These are phyloP conservation scores for Drosophila nr. perissopoda DNA, from an alignment of 2,888 invertebrate species.

Conservation along the genomic window DNA sequence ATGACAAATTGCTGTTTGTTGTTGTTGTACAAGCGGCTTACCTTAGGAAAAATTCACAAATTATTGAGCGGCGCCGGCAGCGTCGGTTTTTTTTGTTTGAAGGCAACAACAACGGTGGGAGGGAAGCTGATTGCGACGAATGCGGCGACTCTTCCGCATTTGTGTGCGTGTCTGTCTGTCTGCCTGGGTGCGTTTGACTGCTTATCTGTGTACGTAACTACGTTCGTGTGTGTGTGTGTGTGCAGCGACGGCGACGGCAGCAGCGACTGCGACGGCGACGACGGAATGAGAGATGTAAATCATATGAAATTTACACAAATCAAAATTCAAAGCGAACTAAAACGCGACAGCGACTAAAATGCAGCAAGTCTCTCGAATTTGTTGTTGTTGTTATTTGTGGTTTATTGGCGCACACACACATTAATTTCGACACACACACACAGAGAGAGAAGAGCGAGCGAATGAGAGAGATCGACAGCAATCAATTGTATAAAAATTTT, in stretches of 20 bases:
- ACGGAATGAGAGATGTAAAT: conserved; percentile 30
- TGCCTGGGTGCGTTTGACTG: conserved; percentile 24
- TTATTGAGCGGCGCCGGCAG: conserved; percentile 43
- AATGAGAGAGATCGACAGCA: conserved; percentile 47
- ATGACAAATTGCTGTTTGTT: conserved; percentile 21
- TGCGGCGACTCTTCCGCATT: conserved; percentile 69
- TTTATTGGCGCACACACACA: conserved; percentile 57
- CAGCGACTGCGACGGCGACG: conserved; percentile 32
- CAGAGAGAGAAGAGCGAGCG: conserved; percentile 20
- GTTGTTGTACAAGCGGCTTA: conserved; percentile 35
- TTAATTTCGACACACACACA: conserved; percentile 25
- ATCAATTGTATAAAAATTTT: conserved; percentile 63
- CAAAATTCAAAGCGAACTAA: conserved; percentile 44
- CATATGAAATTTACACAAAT: conserved; percentile 47
- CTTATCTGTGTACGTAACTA: conserved; percentile 16
- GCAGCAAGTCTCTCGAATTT: conserved; percentile 56
- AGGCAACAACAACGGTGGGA: conserved; percentile 29
- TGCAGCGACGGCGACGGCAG: conserved; percentile 26
- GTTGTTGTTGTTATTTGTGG: conserved; percentile 48
- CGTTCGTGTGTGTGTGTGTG: conserved; percentile 12
- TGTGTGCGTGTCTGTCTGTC: conserved; percentile 16
- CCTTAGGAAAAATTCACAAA: conserved; percentile 65
- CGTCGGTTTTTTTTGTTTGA: conserved; percentile 36
- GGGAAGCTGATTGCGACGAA: conserved; percentile 41
- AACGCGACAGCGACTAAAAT: conserved; percentile 59